Base-by-base conservation (phyloP, 2,888 invertebrate genomes). In the Tetropium fuscum region DNA sequence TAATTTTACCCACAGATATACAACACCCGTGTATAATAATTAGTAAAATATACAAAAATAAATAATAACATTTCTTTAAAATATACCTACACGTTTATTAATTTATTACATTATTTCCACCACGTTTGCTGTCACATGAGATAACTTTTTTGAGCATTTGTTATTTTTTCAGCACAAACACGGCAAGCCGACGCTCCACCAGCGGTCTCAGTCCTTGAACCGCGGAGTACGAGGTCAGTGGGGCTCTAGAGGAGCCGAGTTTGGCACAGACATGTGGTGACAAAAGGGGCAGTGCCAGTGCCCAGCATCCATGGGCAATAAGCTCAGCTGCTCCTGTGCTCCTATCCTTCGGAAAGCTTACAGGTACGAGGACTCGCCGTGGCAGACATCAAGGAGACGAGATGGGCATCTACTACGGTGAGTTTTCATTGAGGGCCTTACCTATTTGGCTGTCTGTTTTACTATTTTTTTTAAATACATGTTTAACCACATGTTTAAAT, bases 311-410 rank as follows among this genome's bases (percentile, higher is more conserved):
- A 95, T 97, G 97, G 97, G 97, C 85, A 97, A 97, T 87, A 97
- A 97, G 87, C 87, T 97, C 82, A 95, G 94, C 83, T 96, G 95
- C 87, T 95, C 95, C 79, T 97, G 97, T 87, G 97, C 95, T 79
- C 97, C 97, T 78, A 88, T 97, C 81, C 92, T 96, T 84, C 92
- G 95, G 86, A 97, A 96, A 87, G 94, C 94, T 81, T 97, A 97
- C 86, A 92, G 96, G 81, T 95, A 95, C 85, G 96, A 94, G 84
- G 95, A 96, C 84, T 94, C 95, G 81, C 97, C 97, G 82, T 95
- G 95, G 94, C 94, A 95, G 84, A 91, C 92, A 80, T 91, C 92
- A 66, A 87, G 92, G 72, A 87, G 93, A 74, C 86, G 92, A 72
- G 93, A 94, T 82, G 93, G 93, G 77, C 93, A 93, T 84, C 88